Conservation (phyloP, 2,113 vertebrate genomes). For the Spheniscus mendiculus region DNA sequence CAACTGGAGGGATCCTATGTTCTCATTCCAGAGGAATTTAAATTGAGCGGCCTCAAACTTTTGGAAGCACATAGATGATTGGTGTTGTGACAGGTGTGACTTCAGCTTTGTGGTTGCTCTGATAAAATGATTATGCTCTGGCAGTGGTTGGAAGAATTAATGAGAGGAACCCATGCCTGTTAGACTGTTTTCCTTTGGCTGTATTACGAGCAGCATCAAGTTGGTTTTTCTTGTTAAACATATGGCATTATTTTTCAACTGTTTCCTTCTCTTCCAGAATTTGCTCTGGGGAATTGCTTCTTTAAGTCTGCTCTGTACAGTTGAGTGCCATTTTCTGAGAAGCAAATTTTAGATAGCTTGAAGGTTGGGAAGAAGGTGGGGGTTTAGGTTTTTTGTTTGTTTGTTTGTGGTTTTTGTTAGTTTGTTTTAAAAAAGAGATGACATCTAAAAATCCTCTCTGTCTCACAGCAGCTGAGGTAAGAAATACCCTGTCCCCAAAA, state of each 20-base stretch:
- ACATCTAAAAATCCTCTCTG: neutral
- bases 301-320: neutral
- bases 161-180: neutral
- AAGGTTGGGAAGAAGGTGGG: neutral
- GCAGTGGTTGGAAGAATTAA: neutral
- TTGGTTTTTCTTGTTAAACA: neutral
- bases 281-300: neutral
- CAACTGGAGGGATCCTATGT: constrained; percentile 10
- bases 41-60: neutral
- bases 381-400: neutral
- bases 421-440: neutral
- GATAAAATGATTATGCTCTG: constrained; percentile 46
- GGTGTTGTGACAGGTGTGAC: constrained; percentile 68
- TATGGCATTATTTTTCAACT: neutral
- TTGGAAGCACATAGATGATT: neutral
- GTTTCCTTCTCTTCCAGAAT: neutral
- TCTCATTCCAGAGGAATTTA: constrained; percentile 54
- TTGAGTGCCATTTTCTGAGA: neutral
- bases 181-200: neutral
- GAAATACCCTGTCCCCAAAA: neutral
- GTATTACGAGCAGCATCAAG: neutral
- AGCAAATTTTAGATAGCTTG: neutral
- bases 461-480: neutral
- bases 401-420: neutral
- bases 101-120: neutral